phyloP scores from a whole-genome alignment of 2,888 invertebrate genomes.

The Ethmia dodecea region DNA sequence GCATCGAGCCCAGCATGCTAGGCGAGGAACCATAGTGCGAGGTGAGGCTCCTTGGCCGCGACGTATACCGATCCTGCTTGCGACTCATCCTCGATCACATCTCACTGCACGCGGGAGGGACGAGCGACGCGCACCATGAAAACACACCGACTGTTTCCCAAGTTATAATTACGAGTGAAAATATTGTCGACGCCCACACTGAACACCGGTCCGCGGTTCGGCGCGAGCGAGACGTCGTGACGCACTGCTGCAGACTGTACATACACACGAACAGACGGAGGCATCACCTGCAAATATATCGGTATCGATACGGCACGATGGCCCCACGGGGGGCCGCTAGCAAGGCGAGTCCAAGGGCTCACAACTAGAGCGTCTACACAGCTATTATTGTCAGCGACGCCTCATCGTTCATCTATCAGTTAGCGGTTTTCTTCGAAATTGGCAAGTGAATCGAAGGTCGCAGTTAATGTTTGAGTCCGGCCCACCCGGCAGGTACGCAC shows the following conservation, averaged over 20 bases:
- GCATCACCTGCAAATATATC: slow-evolving; percentile 62
- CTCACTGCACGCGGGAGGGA: slow-evolving; percentile 39
- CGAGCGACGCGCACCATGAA: slow-evolving; percentile 48
- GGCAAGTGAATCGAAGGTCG: slow-evolving; percentile 46
- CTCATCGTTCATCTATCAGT: slow-evolving; percentile 42
- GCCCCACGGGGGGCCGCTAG: no score
- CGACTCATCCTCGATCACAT: slow-evolving; percentile 65
- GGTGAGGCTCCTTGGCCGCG: slow-evolving; percentile 62
- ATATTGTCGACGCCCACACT: slow-evolving; percentile 59
- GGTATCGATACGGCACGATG: no score
- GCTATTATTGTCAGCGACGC: no score
- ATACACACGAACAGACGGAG: slow-evolving; percentile 22
- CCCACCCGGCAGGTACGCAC: slow-evolving; percentile 41
- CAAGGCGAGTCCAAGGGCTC: no score
- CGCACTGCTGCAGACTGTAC: slow-evolving; percentile 32
- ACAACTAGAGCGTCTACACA: no score
- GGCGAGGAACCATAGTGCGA: slow-evolving; percentile 65
- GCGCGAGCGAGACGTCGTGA: slow-evolving; percentile 45
- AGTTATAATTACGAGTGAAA: slow-evolving; percentile 58
- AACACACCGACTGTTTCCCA: slow-evolving; percentile 59
- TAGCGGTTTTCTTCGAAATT: slow-evolving; percentile 48
- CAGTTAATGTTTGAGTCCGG: slow-evolving; percentile 26
- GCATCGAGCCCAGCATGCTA: slow-evolving; percentile 60
- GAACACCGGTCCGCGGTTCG: slow-evolving; percentile 25
- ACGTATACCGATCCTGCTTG: slow-evolving; percentile 59